Evolutionary conservation across 2,797 vertebrate genomes (phyloP), one percentile per base, ranked within the genome.

Genomic region (Ammospiza maritima): DNA sequence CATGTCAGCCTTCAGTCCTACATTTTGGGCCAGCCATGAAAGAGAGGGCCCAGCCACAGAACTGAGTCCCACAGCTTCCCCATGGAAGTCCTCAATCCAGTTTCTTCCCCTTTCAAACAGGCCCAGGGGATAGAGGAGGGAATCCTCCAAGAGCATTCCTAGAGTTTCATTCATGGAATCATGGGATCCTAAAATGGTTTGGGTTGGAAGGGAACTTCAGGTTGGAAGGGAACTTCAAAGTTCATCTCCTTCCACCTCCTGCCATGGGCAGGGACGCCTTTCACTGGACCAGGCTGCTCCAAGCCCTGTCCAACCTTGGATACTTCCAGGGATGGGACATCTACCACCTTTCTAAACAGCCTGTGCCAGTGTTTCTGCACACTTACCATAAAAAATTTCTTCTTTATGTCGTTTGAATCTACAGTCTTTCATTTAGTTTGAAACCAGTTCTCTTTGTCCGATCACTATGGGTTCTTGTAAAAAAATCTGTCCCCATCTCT

Each of bases 51-150:
- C 23, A 47, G 5, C 12, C 34, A n/a, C 42, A 48, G 42, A 56
- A 36, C 6, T 32, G 50, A 42, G 12, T 4, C 30, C 30, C 11
- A n/a, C 47, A 76, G 42, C 18, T 3, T 3, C 13, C 7, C 25
- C 0, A 0, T 45, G 18, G 16, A 65, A 30, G 4, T 26, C 18
- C 60, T 69, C 23, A 16, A 6, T 32, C 38, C 11, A 42, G 11
- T 64, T 5, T 34, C 51, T 56, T 38, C 42, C 51, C 21, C 6
- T 57, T 48, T 40, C 38, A 42, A 42, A 29, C 47, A 19, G 7
- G 7, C 16, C n/a, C 34, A 57, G 8, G 8, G 26, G 11, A 8
- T 5, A 5, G 40, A 57, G 47, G 65, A 89, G 18, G 10, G 47
- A 66, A 81, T 29, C 53, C 14, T 70, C 34, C 12, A 50, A 42